Conservation (phyloP, 2,113 vertebrate species). For the Cyanocitta stelleri region DNA sequence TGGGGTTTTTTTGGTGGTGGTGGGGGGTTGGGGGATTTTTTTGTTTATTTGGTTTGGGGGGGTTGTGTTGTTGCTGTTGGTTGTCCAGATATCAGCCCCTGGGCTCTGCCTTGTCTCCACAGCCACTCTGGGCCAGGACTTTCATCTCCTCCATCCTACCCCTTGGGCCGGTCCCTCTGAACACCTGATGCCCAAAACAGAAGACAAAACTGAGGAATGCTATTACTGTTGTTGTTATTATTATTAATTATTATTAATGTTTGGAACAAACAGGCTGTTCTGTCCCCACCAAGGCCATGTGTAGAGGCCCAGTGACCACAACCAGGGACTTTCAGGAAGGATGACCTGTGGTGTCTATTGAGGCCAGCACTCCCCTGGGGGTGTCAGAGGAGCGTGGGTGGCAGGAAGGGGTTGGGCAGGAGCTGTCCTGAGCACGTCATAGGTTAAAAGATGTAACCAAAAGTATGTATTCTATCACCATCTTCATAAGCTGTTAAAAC, state of each 20-base stretch:
- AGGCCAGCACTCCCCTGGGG: background rate
- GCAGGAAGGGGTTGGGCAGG: background rate
- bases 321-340: background rate
- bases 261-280: background rate
- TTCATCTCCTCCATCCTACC: background rate
- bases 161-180: background rate
- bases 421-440: background rate
- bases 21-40: background rate
- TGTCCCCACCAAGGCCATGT: background rate
- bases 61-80: background rate
- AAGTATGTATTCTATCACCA: background rate
- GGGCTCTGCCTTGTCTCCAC: background rate
- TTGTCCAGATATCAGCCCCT: background rate
- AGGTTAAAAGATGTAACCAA: background rate
- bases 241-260: background rate
- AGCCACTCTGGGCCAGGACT: background rate
- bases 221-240: too few species aligned
- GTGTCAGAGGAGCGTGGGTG: rapidly evolving
- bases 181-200: background rate
- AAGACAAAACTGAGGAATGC: background rate
- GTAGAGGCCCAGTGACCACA: background rate
- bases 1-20: background rate
- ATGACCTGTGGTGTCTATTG: background rate
- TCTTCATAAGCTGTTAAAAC: background rate
- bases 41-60: background rate